phyloP scores from a whole-genome alignment of 2,888 invertebrate genomes.

The Sarcophaga subvicina region DNA sequence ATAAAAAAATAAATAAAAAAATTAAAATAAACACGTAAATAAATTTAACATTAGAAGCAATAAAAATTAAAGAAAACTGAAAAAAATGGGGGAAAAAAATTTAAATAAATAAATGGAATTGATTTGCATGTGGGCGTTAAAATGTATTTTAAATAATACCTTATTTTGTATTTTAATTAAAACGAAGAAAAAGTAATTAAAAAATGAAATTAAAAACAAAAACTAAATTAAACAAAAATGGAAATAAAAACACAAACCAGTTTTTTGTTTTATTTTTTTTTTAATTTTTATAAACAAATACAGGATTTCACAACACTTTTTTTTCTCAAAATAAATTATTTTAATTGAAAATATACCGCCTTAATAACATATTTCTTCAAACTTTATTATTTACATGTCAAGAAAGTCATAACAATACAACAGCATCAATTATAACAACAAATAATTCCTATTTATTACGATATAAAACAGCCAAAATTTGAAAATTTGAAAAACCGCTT shows the following conservation, averaged over 20 bases:
- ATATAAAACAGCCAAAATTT: too few species aligned
- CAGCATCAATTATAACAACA: too few species aligned
- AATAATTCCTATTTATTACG: too few species aligned
- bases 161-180: constrained; percentile 53
- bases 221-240: constrained; percentile 13
- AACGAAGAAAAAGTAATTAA: constrained; percentile 50
- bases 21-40: constrained; percentile 41
- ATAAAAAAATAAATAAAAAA: neutral
- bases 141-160: constrained; percentile 49
- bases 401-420: neutral
- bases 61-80: constrained; percentile 8
- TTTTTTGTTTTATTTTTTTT: neutral
- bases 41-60: constrained; percentile 41
- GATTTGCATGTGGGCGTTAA: constrained; percentile 52
- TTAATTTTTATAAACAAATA: neutral
- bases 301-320: neutral
- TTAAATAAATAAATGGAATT: neutral
- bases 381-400: constrained; percentile 56
- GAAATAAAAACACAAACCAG: constrained; percentile 14
- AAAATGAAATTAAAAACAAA: constrained; percentile 9
- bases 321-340: constrained; percentile 5
- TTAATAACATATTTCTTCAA: constrained; percentile 28
- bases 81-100: constrained; percentile 9
- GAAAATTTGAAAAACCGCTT: too few species aligned
- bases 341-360: constrained; percentile 14